Evolutionary conservation across 2,113 vertebrate genomes (phyloP).

Genomic region (Coregonus clupeaformis): DNA sequence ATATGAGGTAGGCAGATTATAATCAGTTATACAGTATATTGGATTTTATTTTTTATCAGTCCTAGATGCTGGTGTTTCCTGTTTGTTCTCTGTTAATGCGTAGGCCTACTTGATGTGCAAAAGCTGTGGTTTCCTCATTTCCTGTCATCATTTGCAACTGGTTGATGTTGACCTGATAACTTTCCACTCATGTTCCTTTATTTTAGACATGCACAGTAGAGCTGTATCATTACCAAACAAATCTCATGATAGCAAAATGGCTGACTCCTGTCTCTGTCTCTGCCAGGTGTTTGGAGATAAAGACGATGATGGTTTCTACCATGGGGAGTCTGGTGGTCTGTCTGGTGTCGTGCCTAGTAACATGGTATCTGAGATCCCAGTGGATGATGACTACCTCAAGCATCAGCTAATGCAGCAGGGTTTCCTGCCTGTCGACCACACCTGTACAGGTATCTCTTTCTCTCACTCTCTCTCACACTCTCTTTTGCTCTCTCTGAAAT

Average conservation of each 20-base stretch:
- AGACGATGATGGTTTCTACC: slow-evolving; percentile 93
- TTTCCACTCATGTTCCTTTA: not conserved
- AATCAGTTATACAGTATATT: too few relatives aligned
- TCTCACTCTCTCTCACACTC: not conserved
- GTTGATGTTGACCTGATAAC: slow-evolving; percentile 24
- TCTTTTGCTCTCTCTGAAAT: too few relatives aligned
- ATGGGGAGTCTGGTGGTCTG: slow-evolving; percentile 81
- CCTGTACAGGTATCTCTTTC: slow-evolving; percentile 67
- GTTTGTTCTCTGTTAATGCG: slow-evolving; percentile 33
- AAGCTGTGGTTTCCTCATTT: slow-evolving; percentile 35
- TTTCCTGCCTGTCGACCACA: slow-evolving; percentile 73
- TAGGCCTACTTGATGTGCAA: slow-evolving; percentile 11
- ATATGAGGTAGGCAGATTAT: too few relatives aligned
- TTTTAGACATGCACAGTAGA: not conserved
- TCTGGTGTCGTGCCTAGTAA: slow-evolving; percentile 91
- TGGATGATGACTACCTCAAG: slow-evolving; percentile 78
- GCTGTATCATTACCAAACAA: not conserved
- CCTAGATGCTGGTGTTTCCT: slow-evolving; percentile 41
- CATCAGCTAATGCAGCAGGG: slow-evolving; percentile 79
- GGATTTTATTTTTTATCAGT: too few relatives aligned
- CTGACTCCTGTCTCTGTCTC: not conserved
- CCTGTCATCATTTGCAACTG: slow-evolving; percentile 40
- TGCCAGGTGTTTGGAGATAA: slow-evolving; percentile 88
- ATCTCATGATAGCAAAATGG: not conserved
- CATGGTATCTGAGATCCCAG: slow-evolving; percentile 92